phyloP scores from a whole-genome alignment of 1,140 invertebrate species.

The Apis laboriosa region DNA sequence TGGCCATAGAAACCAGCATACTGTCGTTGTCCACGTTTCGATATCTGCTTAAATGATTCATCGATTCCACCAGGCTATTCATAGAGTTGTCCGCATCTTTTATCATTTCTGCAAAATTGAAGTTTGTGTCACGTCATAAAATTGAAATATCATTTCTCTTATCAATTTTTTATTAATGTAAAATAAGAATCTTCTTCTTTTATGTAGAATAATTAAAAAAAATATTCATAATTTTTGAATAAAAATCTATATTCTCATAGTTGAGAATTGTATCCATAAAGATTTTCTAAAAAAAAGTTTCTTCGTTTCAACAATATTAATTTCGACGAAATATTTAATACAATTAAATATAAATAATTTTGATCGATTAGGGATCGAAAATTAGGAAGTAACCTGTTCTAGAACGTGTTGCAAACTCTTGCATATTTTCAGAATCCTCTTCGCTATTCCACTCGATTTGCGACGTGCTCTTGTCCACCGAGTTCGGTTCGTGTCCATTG shows the following conservation, averaged over 20 bases:
- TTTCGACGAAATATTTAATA: not conserved
- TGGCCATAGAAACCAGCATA: constrained; percentile 55
- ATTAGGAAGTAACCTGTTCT: constrained; percentile 1
- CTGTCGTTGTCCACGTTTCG: constrained; percentile 21
- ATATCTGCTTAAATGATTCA: constrained; percentile 49
- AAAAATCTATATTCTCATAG: too few relatives aligned
- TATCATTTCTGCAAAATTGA: constrained; percentile 33
- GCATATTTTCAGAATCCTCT: not conserved
- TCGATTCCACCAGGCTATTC: constrained; percentile 47
- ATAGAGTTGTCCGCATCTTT: constrained; percentile 41
- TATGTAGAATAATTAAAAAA: too few relatives aligned
- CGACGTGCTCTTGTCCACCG: not conserved
- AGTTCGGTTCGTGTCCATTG: not conserved
- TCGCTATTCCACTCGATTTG: not conserved
- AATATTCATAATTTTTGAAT: too few relatives aligned
- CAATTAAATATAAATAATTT: not conserved
- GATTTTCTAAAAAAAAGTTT: not conserved
- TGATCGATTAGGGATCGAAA: not conserved
- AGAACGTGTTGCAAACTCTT: not conserved
- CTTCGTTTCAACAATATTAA: too few relatives aligned
- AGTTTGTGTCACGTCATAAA: not conserved
- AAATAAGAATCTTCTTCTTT: too few relatives aligned
- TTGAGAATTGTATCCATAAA: too few relatives aligned
- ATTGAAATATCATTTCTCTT: not conserved
- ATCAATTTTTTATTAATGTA: too few relatives aligned